Conservation (phyloP, 2,797 vertebrate genomes). For the Artibeus jamaicensis region DNA sequence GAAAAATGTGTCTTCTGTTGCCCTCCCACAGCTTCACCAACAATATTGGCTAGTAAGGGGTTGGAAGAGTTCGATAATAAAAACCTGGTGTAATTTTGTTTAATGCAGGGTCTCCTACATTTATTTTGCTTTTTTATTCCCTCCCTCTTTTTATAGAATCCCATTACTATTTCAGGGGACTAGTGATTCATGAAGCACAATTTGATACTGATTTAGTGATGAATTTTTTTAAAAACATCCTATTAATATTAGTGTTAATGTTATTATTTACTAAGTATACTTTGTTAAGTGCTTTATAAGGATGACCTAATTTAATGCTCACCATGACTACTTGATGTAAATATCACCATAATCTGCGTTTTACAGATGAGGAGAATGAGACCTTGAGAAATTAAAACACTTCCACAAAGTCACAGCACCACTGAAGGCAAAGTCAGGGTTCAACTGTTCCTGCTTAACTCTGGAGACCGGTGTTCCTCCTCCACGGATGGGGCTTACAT, state of each 20-base stretch:
- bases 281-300: background rate
- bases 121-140: background rate
- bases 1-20: background rate
- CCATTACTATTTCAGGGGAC: background rate
- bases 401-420: background rate
- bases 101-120: background rate
- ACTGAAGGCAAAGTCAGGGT: background rate
- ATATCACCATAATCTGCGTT: background rate
- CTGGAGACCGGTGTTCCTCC: background rate
- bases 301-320: background rate
- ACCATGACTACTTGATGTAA: background rate
- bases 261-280: background rate
- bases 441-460: background rate
- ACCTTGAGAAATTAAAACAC: background rate
- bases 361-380: background rate
- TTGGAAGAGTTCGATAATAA: background rate
- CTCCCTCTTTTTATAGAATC: background rate
- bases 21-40: background rate
- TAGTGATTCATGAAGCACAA: background rate
- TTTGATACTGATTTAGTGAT: background rate
- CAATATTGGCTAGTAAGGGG: background rate
- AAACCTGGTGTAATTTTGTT: slow-evolving; percentile 3
- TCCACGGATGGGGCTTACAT: background rate
- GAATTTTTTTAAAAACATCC: background rate
- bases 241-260: background rate